A percentile compares a stretch with the other conserved stretches of the same genome.
Conservation (phyloP, 2,113 vertebrate genomes). For the Sprattus sprattus region DNA sequence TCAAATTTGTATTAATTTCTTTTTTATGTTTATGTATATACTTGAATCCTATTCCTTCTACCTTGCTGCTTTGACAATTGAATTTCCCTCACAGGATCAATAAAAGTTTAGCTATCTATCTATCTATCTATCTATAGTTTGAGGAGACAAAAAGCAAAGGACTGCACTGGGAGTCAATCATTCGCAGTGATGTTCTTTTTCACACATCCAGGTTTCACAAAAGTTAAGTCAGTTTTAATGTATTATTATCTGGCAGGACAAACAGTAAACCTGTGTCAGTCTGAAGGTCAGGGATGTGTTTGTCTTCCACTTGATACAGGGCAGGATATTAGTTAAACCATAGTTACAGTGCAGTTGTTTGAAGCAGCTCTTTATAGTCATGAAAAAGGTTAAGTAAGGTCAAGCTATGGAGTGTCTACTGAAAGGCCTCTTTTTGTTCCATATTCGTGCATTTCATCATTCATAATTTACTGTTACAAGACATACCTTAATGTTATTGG, state of each 20-base stretch:
- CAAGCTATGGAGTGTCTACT: neutral
- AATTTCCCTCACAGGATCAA: too few relatives aligned
- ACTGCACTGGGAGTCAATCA: neutral
- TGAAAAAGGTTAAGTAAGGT: neutral
- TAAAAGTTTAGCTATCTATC: too few relatives aligned
- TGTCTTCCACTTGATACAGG: too few relatives aligned
- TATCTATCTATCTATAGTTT: neutral
- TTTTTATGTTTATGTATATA: too few relatives aligned
- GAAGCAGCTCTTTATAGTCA: neutral
- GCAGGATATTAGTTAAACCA: neutral
- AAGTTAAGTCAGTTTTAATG: neutral
- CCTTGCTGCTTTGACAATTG: too few relatives aligned
- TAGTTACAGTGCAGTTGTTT: neutral
- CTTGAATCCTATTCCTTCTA: too few relatives aligned
- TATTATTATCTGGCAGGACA: neutral
- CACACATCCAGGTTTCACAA: neutral
- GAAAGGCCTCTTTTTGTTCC: neutral
- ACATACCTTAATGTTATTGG: too few relatives aligned
- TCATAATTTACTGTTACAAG: neutral
- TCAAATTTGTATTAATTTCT: too few relatives aligned
- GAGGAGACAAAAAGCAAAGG: neutral
- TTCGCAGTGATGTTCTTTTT: neutral
- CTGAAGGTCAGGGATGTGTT: too few relatives aligned
- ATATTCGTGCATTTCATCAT: neutral
- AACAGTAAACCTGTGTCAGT: neutral